Conservation (phyloP, 2,113 vertebrate genomes). For the Solea senegalensis region DNA sequence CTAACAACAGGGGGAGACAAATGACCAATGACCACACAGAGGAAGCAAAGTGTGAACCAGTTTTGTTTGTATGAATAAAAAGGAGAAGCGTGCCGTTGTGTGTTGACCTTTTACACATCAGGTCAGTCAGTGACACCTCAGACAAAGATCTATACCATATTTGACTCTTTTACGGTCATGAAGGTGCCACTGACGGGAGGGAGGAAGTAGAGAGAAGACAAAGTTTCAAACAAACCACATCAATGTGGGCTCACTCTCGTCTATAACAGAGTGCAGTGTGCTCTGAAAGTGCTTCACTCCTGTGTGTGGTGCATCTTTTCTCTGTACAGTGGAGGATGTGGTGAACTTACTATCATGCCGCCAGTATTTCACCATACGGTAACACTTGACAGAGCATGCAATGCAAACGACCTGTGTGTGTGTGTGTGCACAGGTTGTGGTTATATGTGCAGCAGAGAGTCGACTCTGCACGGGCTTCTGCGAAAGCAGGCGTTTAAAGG, state of each 20-base stretch:
- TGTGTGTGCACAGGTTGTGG: constrained; percentile 57
- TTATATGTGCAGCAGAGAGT: constrained; percentile 39
- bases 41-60: background rate
- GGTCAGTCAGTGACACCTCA: background rate
- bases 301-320: constrained; percentile 58
- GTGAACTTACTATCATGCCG: constrained; percentile 48
- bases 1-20: constrained; percentile 72
- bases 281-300: constrained; percentile 35
- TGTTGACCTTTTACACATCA: background rate
- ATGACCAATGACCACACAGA: constrained; percentile 30
- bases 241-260: constrained; percentile 26
- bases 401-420: background rate
- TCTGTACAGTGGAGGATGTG: constrained; percentile 73
- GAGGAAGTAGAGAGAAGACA: constrained; percentile 50
- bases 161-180: constrained; percentile 2
- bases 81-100: background rate
- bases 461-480: constrained; percentile 54
- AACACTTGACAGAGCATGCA: constrained; percentile 34
- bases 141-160: background rate
- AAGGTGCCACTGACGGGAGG: constrained; percentile 25
- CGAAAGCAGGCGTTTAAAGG: constrained; percentile 65
- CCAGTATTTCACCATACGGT: constrained; percentile 30
- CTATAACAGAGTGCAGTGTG: constrained; percentile 15
- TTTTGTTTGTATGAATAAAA: background rate
- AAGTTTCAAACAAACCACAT: constrained; percentile 69